phyloP scores from a whole-genome alignment of 2,888 invertebrate genomes.

The Erebia epiphron region DNA sequence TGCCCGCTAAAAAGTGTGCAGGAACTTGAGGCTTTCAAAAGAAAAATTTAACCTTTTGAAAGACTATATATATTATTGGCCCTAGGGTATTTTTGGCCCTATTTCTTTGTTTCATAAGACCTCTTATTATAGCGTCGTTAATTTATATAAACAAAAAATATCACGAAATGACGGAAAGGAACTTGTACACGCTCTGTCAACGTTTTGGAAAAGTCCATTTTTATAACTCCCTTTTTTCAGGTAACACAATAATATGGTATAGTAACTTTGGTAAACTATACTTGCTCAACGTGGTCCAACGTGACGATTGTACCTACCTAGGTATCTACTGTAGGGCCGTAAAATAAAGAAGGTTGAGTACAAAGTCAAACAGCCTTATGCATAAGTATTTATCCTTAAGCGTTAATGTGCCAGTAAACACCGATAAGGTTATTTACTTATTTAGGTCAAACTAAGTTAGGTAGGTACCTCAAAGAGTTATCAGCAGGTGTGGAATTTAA shows the following conservation, averaged over 20 bases:
- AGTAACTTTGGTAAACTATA: too few species aligned
- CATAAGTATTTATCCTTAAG: not conserved
- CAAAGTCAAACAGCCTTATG: not conserved
- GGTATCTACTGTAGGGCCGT: too few species aligned
- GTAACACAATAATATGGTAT: too few species aligned
- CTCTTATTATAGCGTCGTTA: not conserved
- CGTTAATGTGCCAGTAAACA: not conserved
- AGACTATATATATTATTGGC: not conserved
- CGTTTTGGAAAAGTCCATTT: not conserved
- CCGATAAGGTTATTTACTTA: constrained; percentile 5
- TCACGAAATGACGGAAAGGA: too few species aligned
- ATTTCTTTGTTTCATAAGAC: constrained; percentile 1
- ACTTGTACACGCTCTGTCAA: too few species aligned
- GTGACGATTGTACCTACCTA: too few species aligned
- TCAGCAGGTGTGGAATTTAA: constrained; percentile 26
- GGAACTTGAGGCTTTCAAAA: constrained; percentile 12
- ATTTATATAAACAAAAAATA: not conserved
- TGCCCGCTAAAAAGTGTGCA: constrained; percentile 16
- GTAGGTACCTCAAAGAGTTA: constrained; percentile 13
- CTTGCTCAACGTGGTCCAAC: too few species aligned
- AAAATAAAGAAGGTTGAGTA: constrained; percentile 4
- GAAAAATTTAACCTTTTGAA: constrained; percentile 11
- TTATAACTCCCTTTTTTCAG: too few species aligned
- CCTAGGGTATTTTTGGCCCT: constrained; percentile 3
- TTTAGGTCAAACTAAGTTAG: constrained; percentile 17